Percentiles rank a stretch among this genome's conserved stretches.
Evolutionary conservation across 1,140 invertebrate genomes (phyloP).

Genomic region (Sycophila sp.): DNA sequence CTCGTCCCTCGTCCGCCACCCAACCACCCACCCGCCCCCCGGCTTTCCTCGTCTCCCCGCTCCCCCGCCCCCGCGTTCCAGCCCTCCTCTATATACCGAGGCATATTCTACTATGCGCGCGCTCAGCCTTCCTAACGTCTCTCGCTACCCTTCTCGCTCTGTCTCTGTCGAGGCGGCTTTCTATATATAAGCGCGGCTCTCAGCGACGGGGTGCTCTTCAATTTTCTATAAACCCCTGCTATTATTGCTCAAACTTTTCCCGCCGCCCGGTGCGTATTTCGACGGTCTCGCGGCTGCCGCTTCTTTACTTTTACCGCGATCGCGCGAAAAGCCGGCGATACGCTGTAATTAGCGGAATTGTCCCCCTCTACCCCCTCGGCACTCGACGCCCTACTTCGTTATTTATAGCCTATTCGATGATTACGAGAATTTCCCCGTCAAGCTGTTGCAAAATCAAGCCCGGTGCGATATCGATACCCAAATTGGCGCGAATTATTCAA

Average conservation of each 20-base stretch:
- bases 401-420: too few relatives aligned
- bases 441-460: too few relatives aligned
- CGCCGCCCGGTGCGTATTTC: background rate
- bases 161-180: background rate
- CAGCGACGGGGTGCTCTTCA: background rate
- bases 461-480: too few relatives aligned
- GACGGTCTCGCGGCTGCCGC: background rate
- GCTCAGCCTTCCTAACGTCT: constrained; percentile 46
- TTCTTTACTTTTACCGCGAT: background rate
- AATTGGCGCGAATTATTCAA: too few relatives aligned
- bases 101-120: constrained; percentile 42
- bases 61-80: constrained; percentile 30
- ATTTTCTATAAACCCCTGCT: constrained; percentile 13
- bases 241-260: constrained; percentile 21
- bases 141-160: constrained; percentile 22
- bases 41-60: constrained; percentile 28
- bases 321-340: too few relatives aligned
- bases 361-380: too few relatives aligned
- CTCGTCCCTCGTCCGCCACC: constrained; percentile 36
- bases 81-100: constrained; percentile 38
- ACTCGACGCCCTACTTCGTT: background rate
- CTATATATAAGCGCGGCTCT: background rate
- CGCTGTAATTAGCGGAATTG: background rate
- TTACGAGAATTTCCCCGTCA: too few relatives aligned
- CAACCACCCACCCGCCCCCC: constrained; percentile 27